These are phyloP conservation scores for Tragulus kanchil DNA, from an alignment of 2,113 vertebrate species.

Conservation along the genomic window DNA sequence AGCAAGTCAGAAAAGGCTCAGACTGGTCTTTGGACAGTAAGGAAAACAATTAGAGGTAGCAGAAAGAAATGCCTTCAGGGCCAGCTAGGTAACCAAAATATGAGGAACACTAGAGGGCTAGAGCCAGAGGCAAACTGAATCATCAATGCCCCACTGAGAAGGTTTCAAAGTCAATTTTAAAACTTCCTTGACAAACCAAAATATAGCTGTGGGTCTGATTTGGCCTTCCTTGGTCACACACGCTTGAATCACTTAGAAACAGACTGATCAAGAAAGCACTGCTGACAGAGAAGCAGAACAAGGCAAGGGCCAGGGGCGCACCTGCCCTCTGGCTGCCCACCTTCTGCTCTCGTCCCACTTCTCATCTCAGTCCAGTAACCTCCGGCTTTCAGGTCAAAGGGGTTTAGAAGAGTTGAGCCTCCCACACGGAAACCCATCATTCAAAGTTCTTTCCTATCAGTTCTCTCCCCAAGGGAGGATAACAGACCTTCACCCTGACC, in stretches of 20 bases:
- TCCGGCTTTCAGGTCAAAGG: neutral
- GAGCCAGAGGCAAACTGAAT: neutral
- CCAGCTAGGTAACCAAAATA: constrained; percentile 9
- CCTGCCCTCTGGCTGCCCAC: neutral
- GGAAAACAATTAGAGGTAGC: constrained; percentile 63
- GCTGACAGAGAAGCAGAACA: neutral
- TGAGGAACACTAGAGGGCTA: neutral
- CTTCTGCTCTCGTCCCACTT: neutral
- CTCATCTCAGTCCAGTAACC: neutral
- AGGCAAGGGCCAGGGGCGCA: neutral
- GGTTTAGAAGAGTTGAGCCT: neutral
- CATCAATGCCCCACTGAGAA: neutral
- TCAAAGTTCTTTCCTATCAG: neutral
- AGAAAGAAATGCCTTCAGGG: constrained; percentile 64
- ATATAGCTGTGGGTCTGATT: constrained; percentile 39
- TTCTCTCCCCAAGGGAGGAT: neutral
- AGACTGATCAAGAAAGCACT: neutral
- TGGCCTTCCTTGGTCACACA: neutral
- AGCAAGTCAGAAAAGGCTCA: constrained; percentile 14
- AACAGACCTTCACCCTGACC: neutral
- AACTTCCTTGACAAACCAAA: constrained; percentile 62
- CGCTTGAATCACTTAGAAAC: constrained; percentile 1
- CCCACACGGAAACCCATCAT: neutral
- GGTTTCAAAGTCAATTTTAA: constrained; percentile 51
- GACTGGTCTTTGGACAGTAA: neutral